Percentiles rank a stretch among this genome's conserved stretches.
These are phyloP conservation scores for Leptoteleia sp. DNA, from an alignment of 1,140 invertebrate species.

Conservation along the genomic window DNA sequence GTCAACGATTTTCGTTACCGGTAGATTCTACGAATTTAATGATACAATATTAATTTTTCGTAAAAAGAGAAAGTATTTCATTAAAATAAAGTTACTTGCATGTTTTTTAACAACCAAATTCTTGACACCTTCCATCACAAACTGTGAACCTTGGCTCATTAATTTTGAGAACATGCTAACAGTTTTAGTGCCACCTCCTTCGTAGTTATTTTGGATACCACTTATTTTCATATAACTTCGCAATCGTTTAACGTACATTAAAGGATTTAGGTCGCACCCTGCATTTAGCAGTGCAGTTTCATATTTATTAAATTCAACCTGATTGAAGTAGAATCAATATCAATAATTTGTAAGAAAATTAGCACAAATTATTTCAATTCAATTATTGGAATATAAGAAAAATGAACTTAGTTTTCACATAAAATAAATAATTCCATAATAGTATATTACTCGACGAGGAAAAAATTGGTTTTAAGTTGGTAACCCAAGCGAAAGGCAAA, in stretches of 20 bases:
- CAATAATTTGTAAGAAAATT: too few relatives aligned
- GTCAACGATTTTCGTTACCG: conserved; percentile 95
- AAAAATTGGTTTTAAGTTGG: too few relatives aligned
- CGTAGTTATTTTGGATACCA: conserved; percentile 86
- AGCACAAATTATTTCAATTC: too few relatives aligned
- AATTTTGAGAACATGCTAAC: conserved; percentile 99
- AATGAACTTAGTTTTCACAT: too few relatives aligned
- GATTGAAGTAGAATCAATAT: too few relatives aligned
- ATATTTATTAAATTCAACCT: conserved; percentile 90
- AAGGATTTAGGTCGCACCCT: conserved; percentile 91
- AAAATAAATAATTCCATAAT: too few relatives aligned
- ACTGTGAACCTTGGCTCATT: conserved; percentile 97
- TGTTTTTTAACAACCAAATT: conserved; percentile 99
- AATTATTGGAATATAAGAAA: too few relatives aligned
- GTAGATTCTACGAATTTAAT: conserved; percentile 86
- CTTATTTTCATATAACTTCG: conserved; percentile 93
- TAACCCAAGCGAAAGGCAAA: too few relatives aligned
- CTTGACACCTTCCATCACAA: conserved; percentile 99
- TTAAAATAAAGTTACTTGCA: conserved; percentile 83
- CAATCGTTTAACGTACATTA: conserved; percentile 95
- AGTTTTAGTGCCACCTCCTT: conserved; percentile 97
- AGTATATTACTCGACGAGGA: too few relatives aligned
- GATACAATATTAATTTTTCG: too few relatives aligned
- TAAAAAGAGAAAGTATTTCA: too few relatives aligned
- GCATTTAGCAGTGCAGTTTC: conserved; percentile 88